Conservation (phyloP, 2,888 invertebrate genomes). For the Trisateles emortualis region DNA sequence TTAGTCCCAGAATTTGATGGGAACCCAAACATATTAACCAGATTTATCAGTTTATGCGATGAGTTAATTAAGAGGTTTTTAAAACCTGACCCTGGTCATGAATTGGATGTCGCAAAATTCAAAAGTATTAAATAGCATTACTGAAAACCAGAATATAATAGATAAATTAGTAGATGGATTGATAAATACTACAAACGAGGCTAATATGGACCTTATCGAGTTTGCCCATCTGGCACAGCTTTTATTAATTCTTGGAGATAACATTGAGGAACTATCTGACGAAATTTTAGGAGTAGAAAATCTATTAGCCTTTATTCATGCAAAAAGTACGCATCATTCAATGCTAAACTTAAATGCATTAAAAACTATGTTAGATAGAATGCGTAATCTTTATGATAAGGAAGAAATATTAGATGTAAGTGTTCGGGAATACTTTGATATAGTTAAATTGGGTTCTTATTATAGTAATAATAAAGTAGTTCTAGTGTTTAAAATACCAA, state of each 20-base stretch:
- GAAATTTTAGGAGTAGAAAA: conserved; percentile 27
- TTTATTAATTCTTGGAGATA: conserved; percentile 12
- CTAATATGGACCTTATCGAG: not conserved
- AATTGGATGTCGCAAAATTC: conserved; percentile 3
- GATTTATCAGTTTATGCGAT: too few species aligned
- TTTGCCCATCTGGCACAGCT: conserved; percentile 14
- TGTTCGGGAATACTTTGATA: conserved; percentile 30
- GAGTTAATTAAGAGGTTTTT: too few species aligned
- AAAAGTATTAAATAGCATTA: conserved; percentile 2
- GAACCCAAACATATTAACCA: too few species aligned
- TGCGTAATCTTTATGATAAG: conserved; percentile 26
- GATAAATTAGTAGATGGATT: not conserved
- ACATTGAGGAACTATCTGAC: conserved; percentile 7
- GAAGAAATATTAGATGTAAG: conserved; percentile 27
- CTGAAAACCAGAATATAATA: conserved; percentile 7
- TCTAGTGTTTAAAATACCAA: conserved; percentile 24
- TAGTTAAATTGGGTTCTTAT: conserved; percentile 29
- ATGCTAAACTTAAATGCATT: conserved; percentile 18
- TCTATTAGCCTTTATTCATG: conserved; percentile 23
- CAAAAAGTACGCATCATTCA: conserved; percentile 17
- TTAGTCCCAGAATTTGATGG: too few species aligned
- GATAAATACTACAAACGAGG: not conserved
- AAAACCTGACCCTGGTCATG: not conserved
- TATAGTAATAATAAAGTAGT: conserved; percentile 16
- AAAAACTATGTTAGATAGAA: conserved; percentile 21